Conservation (phyloP, 2,797 vertebrate species). For the Molossus molossus region DNA sequence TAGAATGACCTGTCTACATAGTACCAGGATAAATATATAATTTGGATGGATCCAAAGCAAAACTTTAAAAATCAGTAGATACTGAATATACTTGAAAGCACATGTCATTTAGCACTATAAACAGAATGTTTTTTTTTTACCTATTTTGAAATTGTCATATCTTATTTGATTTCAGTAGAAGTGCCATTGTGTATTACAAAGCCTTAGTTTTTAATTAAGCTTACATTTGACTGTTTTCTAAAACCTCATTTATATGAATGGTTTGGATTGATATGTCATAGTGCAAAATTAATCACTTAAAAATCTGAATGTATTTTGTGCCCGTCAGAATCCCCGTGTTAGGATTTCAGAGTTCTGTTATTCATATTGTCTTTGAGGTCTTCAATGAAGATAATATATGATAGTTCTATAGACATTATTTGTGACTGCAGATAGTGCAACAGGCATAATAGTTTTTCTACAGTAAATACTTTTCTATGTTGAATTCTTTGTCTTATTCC, state of each 20-base stretch:
- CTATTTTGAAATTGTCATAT: background rate
- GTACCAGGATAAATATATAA: background rate
- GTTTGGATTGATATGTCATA: background rate
- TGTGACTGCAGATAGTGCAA: background rate
- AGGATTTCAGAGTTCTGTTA: background rate
- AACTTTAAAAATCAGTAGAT: background rate
- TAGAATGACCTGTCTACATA: background rate
- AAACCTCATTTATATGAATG: background rate
- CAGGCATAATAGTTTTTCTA: background rate
- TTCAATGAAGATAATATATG: background rate
- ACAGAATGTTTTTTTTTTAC: background rate
- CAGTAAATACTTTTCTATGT: constrained; percentile 42
- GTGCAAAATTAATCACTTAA: background rate
- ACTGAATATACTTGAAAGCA: constrained; percentile 36
- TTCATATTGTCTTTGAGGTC: background rate
- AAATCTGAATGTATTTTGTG: background rate
- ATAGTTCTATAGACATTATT: background rate
- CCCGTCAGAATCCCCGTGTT: background rate
- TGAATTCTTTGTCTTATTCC: constrained; percentile 17
- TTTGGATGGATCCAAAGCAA: constrained; percentile 7
- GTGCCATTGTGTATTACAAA: background rate
- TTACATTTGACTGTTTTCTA: constrained; percentile 22
- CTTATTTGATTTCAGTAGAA: background rate
- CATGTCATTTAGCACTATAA: background rate
- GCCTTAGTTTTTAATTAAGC: background rate